These are phyloP conservation scores for Pterostichus niger DNA, from an alignment of 2,888 invertebrate species.

Conservation along the genomic window DNA sequence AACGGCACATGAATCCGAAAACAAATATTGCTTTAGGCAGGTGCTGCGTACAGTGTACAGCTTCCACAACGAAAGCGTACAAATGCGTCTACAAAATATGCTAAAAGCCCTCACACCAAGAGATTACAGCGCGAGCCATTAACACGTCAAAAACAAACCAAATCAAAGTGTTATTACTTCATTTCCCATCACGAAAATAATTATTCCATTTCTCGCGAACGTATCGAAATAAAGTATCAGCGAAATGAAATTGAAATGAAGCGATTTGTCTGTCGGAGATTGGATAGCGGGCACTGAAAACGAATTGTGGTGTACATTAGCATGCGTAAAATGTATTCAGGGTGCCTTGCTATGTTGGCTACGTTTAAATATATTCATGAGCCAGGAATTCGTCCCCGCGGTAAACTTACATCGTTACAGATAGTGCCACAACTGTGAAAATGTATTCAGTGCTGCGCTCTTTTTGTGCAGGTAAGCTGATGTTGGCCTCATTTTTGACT, in stretches of 20 bases:
- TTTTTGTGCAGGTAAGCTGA: slow-evolving; percentile 43
- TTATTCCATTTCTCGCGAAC: neutral
- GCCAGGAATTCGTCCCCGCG: slow-evolving; percentile 30
- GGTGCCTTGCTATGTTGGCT: slow-evolving; percentile 24
- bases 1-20: neutral
- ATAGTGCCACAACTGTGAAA: slow-evolving; percentile 48
- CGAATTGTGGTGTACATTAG: slow-evolving; percentile 39
- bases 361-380: slow-evolving; percentile 26
- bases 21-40: slow-evolving; percentile 1
- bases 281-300: neutral
- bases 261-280: slow-evolving; percentile 3
- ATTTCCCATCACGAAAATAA: slow-evolving; percentile 10
- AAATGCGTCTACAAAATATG: slow-evolving; percentile 40
- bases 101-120: slow-evolving; percentile 29
- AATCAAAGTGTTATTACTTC: slow-evolving; percentile 12
- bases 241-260: slow-evolving; percentile 1
- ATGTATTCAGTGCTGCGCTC: slow-evolving; percentile 23
- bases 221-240: neutral
- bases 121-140: slow-evolving; percentile 23
- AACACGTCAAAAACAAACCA: slow-evolving; percentile 24
- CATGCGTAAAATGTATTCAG: slow-evolving; percentile 41
- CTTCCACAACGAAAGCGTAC: slow-evolving; percentile 5
- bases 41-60: neutral
- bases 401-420: slow-evolving; percentile 32
- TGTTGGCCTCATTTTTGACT: slow-evolving; percentile 64